A percentile compares a stretch with the other conserved stretches of the same genome.
Conservation (phyloP, 2,888 invertebrate genomes). For the Dynastes hyllus region DNA sequence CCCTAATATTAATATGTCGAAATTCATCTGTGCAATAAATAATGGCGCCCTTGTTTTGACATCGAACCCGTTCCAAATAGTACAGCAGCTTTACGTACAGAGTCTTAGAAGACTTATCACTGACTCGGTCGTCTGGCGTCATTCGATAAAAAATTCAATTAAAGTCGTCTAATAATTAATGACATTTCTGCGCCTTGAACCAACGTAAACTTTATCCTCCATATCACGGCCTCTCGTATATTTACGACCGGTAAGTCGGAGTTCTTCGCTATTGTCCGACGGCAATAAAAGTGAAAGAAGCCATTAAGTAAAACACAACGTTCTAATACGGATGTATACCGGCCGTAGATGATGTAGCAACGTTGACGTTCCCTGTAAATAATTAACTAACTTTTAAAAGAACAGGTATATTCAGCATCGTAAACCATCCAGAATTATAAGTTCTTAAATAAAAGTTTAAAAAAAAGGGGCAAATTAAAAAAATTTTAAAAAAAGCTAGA, state of each 20-base stretch:
- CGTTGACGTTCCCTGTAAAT: not conserved
- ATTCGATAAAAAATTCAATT: constrained; percentile 47
- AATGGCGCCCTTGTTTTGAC: constrained; percentile 37
- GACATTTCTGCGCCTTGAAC: constrained; percentile 40
- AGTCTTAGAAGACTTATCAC: constrained; percentile 23
- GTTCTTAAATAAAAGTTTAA: no score
- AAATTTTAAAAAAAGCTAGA: no score
- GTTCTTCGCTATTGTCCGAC: constrained; percentile 11
- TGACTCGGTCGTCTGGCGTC: constrained; percentile 21
- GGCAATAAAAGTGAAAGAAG: constrained; percentile 28
- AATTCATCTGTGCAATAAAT: constrained; percentile 31
- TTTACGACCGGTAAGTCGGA: constrained; percentile 11
- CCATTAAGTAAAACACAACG: constrained; percentile 14
- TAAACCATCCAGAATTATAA: no score
- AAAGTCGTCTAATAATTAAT: constrained; percentile 45
- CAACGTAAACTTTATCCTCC: constrained; percentile 29
- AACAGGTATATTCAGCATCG: not conserved
- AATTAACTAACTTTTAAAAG: not conserved
- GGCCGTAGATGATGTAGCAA: constrained; percentile 12
- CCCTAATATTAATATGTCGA: constrained; percentile 28
- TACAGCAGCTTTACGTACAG: not conserved
- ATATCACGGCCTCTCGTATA: constrained; percentile 9
- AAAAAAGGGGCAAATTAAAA: no score
- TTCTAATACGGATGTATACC: not conserved
- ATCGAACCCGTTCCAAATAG: constrained; percentile 12